Percentiles rank a stretch among this genome's conserved stretches.
phyloP scores from a whole-genome alignment of 2,888 invertebrate genomes.

The Drosophila anomalipes region DNA sequence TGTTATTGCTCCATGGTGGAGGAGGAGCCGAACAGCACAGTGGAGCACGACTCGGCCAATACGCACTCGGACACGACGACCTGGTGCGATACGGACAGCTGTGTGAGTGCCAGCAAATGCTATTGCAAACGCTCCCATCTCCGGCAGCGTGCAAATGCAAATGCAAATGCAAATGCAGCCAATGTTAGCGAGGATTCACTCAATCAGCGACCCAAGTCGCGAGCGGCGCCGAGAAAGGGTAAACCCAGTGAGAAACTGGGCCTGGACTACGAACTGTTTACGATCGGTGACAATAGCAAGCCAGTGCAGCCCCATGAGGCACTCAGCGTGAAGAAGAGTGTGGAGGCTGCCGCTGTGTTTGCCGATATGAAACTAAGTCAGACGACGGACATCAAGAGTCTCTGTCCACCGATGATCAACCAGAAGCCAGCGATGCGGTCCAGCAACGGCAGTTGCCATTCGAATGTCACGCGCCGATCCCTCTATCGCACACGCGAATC shows the following conservation, averaged over 20 bases:
- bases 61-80: conserved; percentile 85
- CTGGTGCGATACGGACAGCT: conserved; percentile 93
- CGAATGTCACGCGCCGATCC: conserved; percentile 66
- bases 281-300: conserved; percentile 86
- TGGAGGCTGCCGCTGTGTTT: conserved; percentile 94
- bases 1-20: conserved; percentile 89
- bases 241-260: conserved; percentile 88
- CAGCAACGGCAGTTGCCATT: conserved; percentile 66
- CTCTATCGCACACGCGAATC: conserved; percentile 77
- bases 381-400: conserved; percentile 88
- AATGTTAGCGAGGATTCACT: conserved; percentile 66
- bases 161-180: conserved; percentile 30
- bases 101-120: conserved; percentile 94
- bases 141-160: conserved; percentile 36
- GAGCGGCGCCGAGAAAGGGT: conserved; percentile 77
- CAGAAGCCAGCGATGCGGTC: conserved; percentile 31
- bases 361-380: conserved; percentile 91
- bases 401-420: conserved; percentile 72
- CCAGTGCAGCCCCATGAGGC: conserved; percentile 89
- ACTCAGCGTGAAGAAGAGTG: conserved; percentile 93
- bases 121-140: conserved; percentile 88
- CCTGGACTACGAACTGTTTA: conserved; percentile 91
- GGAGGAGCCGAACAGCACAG: conserved; percentile 70
- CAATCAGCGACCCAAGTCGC: conserved; percentile 76
- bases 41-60: conserved; percentile 85